Percentiles rank a stretch among this genome's conserved stretches.
Conservation (phyloP, 2,797 vertebrate genomes). For the Prionace glauca region DNA sequence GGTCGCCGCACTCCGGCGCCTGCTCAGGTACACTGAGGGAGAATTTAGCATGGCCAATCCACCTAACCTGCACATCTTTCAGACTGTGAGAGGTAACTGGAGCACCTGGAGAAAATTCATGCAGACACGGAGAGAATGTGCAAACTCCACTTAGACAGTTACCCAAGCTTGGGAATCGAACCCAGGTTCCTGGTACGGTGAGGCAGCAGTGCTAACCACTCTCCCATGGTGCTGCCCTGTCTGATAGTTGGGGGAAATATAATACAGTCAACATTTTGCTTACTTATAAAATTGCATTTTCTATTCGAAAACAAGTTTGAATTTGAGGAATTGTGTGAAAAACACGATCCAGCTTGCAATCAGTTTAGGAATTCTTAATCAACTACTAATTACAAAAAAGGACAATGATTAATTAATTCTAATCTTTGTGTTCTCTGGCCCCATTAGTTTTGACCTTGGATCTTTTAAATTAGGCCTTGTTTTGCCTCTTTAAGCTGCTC, state of each 20-base stretch:
- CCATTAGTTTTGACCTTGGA: background rate
- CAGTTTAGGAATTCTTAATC: background rate
- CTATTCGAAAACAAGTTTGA: background rate
- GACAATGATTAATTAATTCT: background rate
- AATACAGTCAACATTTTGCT: background rate
- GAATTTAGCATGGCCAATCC: too few species aligned
- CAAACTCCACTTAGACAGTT: too few species aligned
- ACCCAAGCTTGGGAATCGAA: too few species aligned
- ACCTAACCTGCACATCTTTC: too few species aligned
- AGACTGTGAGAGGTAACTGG: too few species aligned
- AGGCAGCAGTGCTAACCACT: too few species aligned
- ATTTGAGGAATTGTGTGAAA: background rate
- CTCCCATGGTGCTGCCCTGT: too few species aligned
- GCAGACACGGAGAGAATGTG: too few species aligned
- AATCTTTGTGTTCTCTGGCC: background rate
- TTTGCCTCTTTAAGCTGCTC: background rate
- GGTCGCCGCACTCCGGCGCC: too few species aligned
- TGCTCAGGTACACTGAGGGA: too few species aligned
- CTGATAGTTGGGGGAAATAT: background rate
- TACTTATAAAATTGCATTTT: background rate
- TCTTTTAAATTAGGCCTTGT: background rate
- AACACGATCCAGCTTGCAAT: background rate
- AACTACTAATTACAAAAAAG: background rate
- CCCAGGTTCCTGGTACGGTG: too few species aligned
- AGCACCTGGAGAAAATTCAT: too few species aligned